These are phyloP conservation scores for Clupea harengus DNA, from an alignment of 2,113 vertebrate species.

Conservation along the genomic window DNA sequence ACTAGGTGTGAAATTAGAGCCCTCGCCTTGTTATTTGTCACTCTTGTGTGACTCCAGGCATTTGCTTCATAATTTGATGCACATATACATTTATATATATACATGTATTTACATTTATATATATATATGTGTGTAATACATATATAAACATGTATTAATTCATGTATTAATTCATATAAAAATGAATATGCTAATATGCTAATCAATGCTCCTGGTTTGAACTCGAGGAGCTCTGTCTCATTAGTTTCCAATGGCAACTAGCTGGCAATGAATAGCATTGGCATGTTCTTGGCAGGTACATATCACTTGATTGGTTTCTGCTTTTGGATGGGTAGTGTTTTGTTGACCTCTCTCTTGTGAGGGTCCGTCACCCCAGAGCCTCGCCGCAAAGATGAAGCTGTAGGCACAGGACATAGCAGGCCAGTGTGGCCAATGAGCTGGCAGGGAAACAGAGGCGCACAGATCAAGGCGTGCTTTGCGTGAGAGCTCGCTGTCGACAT, in stretches of 20 bases:
- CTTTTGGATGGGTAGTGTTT: neutral
- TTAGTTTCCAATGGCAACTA: neutral
- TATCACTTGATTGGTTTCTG: neutral
- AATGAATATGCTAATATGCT: no score
- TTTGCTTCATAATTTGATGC: neutral
- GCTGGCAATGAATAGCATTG: neutral
- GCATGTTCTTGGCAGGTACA: neutral
- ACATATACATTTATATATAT: neutral
- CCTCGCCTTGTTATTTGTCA: neutral
- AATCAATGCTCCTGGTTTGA: no score
- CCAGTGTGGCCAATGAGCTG: neutral
- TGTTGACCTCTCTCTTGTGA: neutral
- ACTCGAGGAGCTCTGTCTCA: neutral
- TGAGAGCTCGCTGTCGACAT: neutral
- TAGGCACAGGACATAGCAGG: neutral
- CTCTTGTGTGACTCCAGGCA: neutral
- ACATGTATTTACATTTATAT: neutral
- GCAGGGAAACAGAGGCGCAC: neutral
- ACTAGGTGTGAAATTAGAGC: conserved; percentile 19
- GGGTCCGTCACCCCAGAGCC: neutral
- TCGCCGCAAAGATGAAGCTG: neutral
- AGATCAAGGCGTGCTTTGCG: neutral
- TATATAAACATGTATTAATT: neutral
- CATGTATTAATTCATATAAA: neutral
- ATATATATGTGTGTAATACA: neutral